These are phyloP conservation scores for Timema cristinae DNA, from an alignment of 2,888 invertebrate species.

Conservation along the genomic window DNA sequence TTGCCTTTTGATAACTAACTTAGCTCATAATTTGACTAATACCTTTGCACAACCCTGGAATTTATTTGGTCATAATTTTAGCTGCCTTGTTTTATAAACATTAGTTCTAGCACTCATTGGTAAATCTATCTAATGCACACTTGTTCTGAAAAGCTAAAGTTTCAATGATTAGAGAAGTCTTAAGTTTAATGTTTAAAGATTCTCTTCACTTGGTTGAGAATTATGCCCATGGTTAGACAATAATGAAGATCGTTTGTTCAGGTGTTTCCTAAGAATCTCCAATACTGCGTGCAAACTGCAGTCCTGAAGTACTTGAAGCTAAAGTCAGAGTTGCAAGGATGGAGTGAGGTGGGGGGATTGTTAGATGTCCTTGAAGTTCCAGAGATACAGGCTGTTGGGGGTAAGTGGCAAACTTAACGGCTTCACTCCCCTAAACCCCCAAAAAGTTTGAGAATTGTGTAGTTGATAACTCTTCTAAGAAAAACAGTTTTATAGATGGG, in stretches of 20 bases:
- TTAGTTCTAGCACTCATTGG: too few species aligned
- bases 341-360: constrained; percentile 1
- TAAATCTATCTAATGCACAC: too few species aligned
- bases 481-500: neutral
- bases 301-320: constrained; percentile 30
- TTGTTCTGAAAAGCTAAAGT: too few species aligned
- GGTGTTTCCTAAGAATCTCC: constrained; percentile 34
- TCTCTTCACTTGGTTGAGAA: too few species aligned
- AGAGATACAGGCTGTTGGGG: constrained; percentile 34
- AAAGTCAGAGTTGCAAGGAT: constrained; percentile 24
- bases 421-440: neutral
- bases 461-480: neutral
- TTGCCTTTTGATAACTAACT: too few species aligned
- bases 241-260: neutral
- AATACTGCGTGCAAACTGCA: constrained; percentile 32
- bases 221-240: too few species aligned
- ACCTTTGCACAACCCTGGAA: too few species aligned
- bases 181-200: too few species aligned
- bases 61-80: too few species aligned
- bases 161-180: too few species aligned
- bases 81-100: too few species aligned
- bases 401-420: constrained; percentile 19
- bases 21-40: too few species aligned
- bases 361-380: constrained; percentile 30
- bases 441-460: neutral